Evolutionary conservation across 2,797 vertebrate genomes (phyloP).

Genomic region (Synanceia verrucosa): DNA sequence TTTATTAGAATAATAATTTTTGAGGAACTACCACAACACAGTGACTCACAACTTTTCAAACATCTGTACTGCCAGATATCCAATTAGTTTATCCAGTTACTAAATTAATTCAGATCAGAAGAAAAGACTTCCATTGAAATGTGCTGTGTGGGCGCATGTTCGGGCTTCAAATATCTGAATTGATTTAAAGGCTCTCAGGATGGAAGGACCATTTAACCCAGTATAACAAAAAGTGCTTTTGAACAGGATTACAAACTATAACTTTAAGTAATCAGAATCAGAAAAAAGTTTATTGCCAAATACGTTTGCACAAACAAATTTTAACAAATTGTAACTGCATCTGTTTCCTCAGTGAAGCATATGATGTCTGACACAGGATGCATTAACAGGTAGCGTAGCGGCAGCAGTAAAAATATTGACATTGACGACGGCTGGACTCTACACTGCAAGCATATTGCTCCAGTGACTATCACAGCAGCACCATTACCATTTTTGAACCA

Average conservation of each 20-base stretch:
- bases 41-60: too few relatives aligned
- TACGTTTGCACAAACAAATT: too few relatives aligned
- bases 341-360: not conserved
- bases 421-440: too few relatives aligned
- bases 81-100: conserved; percentile 2
- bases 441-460: too few relatives aligned
- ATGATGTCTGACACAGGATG: not conserved
- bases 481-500: not conserved
- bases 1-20: too few relatives aligned
- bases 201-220: too few relatives aligned
- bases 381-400: not conserved
- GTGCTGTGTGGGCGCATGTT: not conserved
- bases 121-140: not conserved
- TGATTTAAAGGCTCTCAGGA: too few relatives aligned
- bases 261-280: too few relatives aligned
- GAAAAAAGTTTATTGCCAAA: too few relatives aligned
- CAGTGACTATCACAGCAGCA: not conserved
- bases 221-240: too few relatives aligned
- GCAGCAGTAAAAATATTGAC: not conserved
- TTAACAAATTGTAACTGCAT: not conserved
- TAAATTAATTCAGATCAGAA: not conserved
- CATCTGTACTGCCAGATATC: not conserved
- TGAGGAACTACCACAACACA: too few relatives aligned
- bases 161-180: not conserved
- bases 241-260: too few relatives aligned